These are phyloP conservation scores for Drosophila lacicola DNA, from an alignment of 2,888 invertebrate genomes.

Conservation along the genomic window DNA sequence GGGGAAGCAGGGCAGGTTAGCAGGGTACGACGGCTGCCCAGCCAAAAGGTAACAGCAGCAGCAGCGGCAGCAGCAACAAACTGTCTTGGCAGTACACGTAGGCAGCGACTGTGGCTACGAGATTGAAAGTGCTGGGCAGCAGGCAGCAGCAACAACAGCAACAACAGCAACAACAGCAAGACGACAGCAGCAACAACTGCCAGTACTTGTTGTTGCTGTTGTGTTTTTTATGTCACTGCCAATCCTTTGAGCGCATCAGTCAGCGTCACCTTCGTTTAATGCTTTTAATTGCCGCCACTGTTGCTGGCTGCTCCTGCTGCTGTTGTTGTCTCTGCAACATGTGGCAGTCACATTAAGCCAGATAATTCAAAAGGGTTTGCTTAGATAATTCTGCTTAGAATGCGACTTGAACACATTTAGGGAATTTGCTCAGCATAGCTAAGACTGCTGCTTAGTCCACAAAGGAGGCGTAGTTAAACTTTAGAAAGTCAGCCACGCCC, in stretches of 20 bases:
- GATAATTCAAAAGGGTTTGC: conserved; percentile 21
- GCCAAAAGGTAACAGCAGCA: conserved; percentile 48
- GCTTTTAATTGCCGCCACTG: conserved; percentile 68
- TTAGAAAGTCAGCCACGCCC: conserved; percentile 6
- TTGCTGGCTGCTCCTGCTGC: conserved; percentile 22
- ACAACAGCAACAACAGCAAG: conserved; percentile 20
- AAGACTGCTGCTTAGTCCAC: neutral
- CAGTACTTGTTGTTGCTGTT: conserved; percentile 14
- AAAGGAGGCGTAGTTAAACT: conserved; percentile 19
- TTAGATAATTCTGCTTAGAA: conserved; percentile 47
- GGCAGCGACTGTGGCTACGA: conserved; percentile 51
- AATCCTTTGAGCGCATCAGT: conserved; percentile 64
- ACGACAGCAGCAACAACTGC: conserved; percentile 18
- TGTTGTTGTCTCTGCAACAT: conserved; percentile 25
- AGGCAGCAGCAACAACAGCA: conserved; percentile 34
- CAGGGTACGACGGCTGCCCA: conserved; percentile 25
- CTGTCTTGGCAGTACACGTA: conserved; percentile 38
- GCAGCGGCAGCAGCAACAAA: conserved; percentile 11
- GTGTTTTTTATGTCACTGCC: conserved; percentile 45
- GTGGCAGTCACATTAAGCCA: conserved; percentile 14
- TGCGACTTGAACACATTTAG: conserved; percentile 25
- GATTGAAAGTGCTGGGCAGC: conserved; percentile 68
- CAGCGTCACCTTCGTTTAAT: conserved; percentile 58
- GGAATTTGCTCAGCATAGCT: neutral
- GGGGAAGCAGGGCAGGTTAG: neutral